phyloP scores from a whole-genome alignment of 1,140 invertebrate genomes.

The Odontomachus brunneus region DNA sequence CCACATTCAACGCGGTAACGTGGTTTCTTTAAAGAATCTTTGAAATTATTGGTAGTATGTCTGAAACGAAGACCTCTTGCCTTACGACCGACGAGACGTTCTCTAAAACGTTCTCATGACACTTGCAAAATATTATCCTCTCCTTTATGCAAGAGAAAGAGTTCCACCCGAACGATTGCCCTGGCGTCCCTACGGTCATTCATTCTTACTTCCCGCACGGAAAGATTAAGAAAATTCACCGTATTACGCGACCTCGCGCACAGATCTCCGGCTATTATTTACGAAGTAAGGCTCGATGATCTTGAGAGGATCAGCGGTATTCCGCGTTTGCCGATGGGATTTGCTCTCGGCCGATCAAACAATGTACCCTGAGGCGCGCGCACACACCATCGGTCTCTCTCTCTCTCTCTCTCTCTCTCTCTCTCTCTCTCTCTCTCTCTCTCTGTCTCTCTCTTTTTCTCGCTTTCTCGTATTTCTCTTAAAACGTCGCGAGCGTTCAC shows the following conservation, averaged over 20 bases:
- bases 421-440: neutral
- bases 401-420: neutral
- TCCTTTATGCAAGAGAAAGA: conserved; percentile 14
- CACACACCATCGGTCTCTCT: neutral
- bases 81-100: neutral
- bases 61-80: conserved; percentile 17
- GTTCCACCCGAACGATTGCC: conserved; percentile 4
- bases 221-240: conserved; percentile 40
- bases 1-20: conserved; percentile 2
- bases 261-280: conserved; percentile 45
- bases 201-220: neutral
- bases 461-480: conserved; percentile 56
- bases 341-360: conserved; percentile 53
- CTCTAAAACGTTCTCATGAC: conserved; percentile 2
- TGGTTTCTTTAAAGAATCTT: neutral
- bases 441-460: neutral
- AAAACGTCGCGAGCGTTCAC: conserved; percentile 59
- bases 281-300: conserved; percentile 49
- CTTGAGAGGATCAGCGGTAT: conserved; percentile 49
- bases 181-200: neutral
- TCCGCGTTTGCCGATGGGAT: conserved; percentile 53
- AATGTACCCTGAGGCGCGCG: conserved; percentile 41
- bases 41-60: conserved; percentile 6
- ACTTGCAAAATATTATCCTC: conserved; percentile 4
- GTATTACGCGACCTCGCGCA: conserved; percentile 43